Conservation (phyloP, 2,888 invertebrate species). For the Drosophila suboccidentalis region DNA sequence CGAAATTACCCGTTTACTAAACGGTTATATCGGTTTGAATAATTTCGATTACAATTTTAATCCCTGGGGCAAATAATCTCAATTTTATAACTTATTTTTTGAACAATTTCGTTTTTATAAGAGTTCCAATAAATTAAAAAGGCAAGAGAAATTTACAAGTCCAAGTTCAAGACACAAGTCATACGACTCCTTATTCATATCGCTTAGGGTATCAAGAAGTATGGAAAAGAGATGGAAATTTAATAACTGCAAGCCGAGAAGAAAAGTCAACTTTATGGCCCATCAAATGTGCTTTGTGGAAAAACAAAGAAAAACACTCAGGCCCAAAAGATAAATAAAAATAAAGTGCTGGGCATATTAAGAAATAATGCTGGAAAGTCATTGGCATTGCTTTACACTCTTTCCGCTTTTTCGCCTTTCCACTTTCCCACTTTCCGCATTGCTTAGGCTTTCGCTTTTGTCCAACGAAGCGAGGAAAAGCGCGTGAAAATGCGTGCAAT, state of each 20-base stretch:
- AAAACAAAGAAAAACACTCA: conserved; percentile 76
- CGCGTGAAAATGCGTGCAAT: conserved; percentile 77
- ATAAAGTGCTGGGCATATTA: conserved; percentile 64
- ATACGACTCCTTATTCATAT: background rate
- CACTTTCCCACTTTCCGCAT: background rate
- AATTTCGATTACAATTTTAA: too few species aligned
- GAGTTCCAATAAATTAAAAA: background rate
- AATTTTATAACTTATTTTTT: too few species aligned
- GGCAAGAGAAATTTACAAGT: background rate
- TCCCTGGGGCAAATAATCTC: too few species aligned
- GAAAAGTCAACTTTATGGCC: conserved; percentile 62
- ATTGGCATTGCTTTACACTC: conserved; percentile 46
- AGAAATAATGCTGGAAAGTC: conserved; percentile 67
- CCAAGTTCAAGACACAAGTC: background rate
- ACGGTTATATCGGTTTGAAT: too few species aligned
- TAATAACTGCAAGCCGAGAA: conserved; percentile 52
- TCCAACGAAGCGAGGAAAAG: conserved; percentile 67
- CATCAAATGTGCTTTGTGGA: conserved; percentile 40
- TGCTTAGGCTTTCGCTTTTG: conserved; percentile 30
- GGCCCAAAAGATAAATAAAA: conserved; percentile 39
- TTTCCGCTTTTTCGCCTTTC: background rate
- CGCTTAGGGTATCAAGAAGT: conserved; percentile 22
- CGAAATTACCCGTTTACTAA: too few species aligned
- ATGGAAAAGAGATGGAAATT: conserved; percentile 69
- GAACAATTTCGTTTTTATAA: too few species aligned